Evolutionary conservation across 2,113 vertebrate species (phyloP).

Genomic region (Vulpes lagopus): DNA sequence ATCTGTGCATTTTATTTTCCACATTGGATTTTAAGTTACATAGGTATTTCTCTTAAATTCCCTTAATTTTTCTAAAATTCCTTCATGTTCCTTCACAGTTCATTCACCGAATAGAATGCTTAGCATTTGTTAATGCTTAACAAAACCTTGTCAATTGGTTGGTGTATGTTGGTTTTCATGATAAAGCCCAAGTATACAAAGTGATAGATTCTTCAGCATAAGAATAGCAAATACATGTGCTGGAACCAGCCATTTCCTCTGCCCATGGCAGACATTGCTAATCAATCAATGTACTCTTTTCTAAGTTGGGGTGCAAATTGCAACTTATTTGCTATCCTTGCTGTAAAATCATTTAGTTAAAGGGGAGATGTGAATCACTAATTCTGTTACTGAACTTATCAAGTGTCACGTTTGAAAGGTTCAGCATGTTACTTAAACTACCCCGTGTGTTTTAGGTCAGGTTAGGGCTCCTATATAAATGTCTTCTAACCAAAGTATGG

Average conservation of each 20-base stretch:
- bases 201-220: not conserved
- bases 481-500: not conserved
- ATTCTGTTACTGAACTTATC: not conserved
- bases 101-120: not conserved
- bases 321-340: not conserved
- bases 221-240: not conserved
- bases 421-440: not conserved
- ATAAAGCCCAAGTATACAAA: slow-evolving; percentile 36
- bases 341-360: not conserved
- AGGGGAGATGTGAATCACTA: not conserved
- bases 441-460: not conserved
- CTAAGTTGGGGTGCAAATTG: not conserved
- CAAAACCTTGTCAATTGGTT: not conserved
- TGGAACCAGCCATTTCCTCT: not conserved
- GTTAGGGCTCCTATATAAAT: not conserved
- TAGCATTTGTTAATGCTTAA: slow-evolving; percentile 10
- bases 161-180: not conserved
- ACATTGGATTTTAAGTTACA: not conserved
- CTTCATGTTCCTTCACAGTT: not conserved
- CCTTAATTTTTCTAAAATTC: not conserved
- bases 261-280: not conserved
- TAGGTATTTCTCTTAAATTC: not conserved
- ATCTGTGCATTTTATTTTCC: not conserved
- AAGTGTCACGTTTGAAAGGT: not conserved
- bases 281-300: not conserved